Evolutionary conservation across 2,797 vertebrate species (phyloP).

Genomic region (Oceanodroma leucorhoa): DNA sequence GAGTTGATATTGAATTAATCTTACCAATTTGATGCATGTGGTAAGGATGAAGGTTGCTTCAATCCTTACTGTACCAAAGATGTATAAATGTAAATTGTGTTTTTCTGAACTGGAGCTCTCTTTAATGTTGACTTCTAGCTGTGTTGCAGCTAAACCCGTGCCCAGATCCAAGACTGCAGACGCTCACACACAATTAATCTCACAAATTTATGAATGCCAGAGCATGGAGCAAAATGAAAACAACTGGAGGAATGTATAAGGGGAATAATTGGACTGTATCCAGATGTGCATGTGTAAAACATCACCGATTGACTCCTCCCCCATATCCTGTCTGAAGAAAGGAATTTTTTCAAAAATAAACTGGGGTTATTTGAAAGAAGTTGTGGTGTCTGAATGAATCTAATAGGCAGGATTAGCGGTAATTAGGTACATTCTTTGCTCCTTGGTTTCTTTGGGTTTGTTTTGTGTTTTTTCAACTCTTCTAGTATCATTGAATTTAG

Average conservation of each 20-base stretch:
- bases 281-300: constrained; percentile 80
- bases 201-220: constrained; percentile 80
- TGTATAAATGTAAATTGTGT: constrained; percentile 52
- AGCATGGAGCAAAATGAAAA: constrained; percentile 80
- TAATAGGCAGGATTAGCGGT: constrained; percentile 56
- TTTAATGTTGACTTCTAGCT: constrained; percentile 67
- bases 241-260: constrained; percentile 79
- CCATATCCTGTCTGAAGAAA: constrained; percentile 76
- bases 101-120: constrained; percentile 56
- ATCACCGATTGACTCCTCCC: constrained; percentile 75
- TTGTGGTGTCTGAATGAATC: constrained; percentile 69
- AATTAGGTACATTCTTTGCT: constrained; percentile 50
- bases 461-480: background rate
- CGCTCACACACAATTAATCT: constrained; percentile 78
- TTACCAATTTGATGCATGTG: constrained; percentile 43
- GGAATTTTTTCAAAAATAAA: constrained; percentile 73
- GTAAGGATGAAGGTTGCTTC: constrained; percentile 56
- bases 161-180: constrained; percentile 70
- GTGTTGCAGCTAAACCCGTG: constrained; percentile 54
- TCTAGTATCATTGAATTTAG: background rate
- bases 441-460: background rate
- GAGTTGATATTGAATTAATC: constrained; percentile 3
- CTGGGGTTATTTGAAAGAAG: constrained; percentile 72
- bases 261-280: constrained; percentile 74
- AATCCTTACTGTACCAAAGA: constrained; percentile 50